These are phyloP conservation scores for Dryadula phaetusa DNA, from an alignment of 2,888 invertebrate genomes.

Conservation along the genomic window DNA sequence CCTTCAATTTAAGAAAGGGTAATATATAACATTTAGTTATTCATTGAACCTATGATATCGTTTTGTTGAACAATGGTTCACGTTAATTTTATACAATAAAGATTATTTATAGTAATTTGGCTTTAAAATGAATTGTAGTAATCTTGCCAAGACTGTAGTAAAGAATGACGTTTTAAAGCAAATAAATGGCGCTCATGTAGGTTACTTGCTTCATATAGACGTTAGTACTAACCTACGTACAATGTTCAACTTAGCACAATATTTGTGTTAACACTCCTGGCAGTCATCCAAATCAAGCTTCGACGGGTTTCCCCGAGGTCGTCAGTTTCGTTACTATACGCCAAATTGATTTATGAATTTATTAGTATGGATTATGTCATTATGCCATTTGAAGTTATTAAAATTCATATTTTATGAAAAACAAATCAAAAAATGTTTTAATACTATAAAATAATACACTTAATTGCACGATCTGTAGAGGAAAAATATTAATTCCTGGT, in stretches of 20 bases:
- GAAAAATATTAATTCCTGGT: too few relatives aligned
- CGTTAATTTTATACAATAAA: not conserved
- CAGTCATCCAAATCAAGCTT: constrained; percentile 61
- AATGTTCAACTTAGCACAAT: constrained; percentile 48
- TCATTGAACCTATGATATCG: too few relatives aligned
- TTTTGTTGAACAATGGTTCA: not conserved
- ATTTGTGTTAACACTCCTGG: constrained; percentile 73
- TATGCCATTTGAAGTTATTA: not conserved
- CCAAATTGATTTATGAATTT: constrained; percentile 66
- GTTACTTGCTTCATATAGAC: constrained; percentile 17
- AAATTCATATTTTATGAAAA: not conserved
- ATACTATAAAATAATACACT: not conserved
- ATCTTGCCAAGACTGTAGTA: constrained; percentile 11
- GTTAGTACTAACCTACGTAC: constrained; percentile 37
- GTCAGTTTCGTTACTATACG: constrained; percentile 53
- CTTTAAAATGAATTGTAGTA: not conserved
- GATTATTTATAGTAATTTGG: not conserved
- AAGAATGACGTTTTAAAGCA: not conserved
- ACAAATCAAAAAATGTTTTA: not conserved
- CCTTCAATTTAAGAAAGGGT: not conserved
- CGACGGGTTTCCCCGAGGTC: constrained; percentile 57
- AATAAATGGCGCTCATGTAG: constrained; percentile 20
- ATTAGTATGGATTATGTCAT: constrained; percentile 51
- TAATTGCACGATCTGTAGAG: too few relatives aligned
- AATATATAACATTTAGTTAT: not conserved